A percentile compares a stretch with the other conserved stretches of the same genome.
Conservation (phyloP, 2,888 invertebrate species). For the Cremastobaeus sp. region DNA sequence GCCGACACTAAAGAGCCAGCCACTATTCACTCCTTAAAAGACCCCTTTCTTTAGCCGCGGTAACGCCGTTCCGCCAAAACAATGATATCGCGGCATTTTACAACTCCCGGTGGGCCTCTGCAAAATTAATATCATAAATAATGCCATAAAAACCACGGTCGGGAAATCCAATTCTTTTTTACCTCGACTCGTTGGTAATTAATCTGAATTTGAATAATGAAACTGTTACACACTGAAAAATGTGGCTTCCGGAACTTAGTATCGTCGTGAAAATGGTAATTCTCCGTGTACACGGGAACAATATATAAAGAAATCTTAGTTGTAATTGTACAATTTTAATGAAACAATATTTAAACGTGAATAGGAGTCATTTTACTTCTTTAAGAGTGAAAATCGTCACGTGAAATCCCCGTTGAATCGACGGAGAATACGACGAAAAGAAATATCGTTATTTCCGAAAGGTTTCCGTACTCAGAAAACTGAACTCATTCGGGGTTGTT, state of each 20-base stretch:
- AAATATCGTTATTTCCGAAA: no score
- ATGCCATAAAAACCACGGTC: constrained; percentile 73
- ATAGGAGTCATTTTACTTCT: no score
- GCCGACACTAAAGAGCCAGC: constrained; percentile 63
- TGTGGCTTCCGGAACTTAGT: no score
- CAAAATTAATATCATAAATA: constrained; percentile 79
- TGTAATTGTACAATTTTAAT: not conserved
- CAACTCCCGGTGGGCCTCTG: constrained; percentile 75
- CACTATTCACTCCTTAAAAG: constrained; percentile 74
- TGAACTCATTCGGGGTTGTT: no score
- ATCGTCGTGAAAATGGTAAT: no score
- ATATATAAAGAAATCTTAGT: no score
- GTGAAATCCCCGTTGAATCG: no score
- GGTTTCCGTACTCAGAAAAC: no score
- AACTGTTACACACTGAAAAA: constrained; percentile 19
- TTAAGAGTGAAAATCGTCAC: no score
- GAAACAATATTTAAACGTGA: no score
- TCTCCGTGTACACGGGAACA: no score
- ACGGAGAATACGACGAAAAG: no score
- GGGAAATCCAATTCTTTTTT: constrained; percentile 39
- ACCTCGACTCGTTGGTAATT: constrained; percentile 20
- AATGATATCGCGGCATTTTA: constrained; percentile 78
- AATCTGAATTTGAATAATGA: constrained; percentile 45
- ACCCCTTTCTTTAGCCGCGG: constrained; percentile 72
- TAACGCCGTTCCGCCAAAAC: constrained; percentile 70